phyloP scores from a whole-genome alignment of 2,888 invertebrate genomes.

The Oxyscelio sp. region DNA sequence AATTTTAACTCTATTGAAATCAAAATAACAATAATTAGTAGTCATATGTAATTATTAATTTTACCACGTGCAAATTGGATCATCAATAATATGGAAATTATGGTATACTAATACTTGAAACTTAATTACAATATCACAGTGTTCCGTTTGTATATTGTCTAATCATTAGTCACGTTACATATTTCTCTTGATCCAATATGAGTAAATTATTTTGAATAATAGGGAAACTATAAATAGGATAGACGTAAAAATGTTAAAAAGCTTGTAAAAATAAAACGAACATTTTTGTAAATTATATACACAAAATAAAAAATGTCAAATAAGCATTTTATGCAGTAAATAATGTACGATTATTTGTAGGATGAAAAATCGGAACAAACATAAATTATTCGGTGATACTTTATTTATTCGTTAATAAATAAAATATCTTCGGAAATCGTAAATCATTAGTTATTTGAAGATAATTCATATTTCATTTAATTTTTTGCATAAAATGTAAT shows the following conservation, averaged over 20 bases:
- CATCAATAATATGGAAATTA: not conserved
- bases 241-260: too few species aligned
- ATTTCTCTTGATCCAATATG: not conserved
- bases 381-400: not conserved
- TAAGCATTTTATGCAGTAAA: not conserved
- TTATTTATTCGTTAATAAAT: conserved; percentile 1
- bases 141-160: conserved; percentile 2
- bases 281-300: too few species aligned
- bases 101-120: not conserved
- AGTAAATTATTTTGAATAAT: not conserved
- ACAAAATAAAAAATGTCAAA: too few species aligned
- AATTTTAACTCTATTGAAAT: too few species aligned
- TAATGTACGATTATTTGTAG: not conserved
- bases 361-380: not conserved
- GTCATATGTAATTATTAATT: not conserved
- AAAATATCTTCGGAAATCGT: not conserved
- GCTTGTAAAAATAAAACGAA: too few species aligned
- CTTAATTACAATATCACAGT: not conserved
- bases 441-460: not conserved
- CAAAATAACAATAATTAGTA: not conserved
- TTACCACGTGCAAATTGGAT: not conserved
- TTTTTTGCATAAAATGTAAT: too few species aligned
- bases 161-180: not conserved
- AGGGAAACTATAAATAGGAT: too few species aligned
- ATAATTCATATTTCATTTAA: conserved; percentile 1